Evolutionary conservation across 2,888 invertebrate genomes (phyloP).

Genomic region (Apamea anceps): DNA sequence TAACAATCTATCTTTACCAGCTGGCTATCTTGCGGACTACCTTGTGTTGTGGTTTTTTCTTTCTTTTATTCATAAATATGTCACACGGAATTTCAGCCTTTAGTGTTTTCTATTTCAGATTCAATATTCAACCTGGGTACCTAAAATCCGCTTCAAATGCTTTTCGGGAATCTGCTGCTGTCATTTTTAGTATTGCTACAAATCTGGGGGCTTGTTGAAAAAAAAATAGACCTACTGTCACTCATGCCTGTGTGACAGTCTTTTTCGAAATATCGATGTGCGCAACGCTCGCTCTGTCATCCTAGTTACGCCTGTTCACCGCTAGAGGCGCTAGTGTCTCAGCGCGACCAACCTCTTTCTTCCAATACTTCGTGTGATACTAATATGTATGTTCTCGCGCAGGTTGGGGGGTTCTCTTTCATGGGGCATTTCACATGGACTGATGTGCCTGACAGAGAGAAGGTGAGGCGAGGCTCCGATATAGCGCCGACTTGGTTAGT

Average conservation of each 20-base stretch:
- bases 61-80: slow-evolving; percentile 2
- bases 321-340: slow-evolving; percentile 19
- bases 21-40: not conserved
- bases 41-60: not conserved
- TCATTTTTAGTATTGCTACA: not conserved
- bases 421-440: slow-evolving; percentile 98
- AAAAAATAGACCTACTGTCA: not conserved
- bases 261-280: not conserved
- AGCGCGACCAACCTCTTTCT: not conserved
- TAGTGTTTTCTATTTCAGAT: not conserved
- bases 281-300: not conserved
- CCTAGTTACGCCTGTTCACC: slow-evolving; percentile 15
- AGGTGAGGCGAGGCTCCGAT: slow-evolving; percentile 90
- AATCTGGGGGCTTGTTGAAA: too few species aligned
- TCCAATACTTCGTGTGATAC: not conserved
- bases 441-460: slow-evolving; percentile 92
- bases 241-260: not conserved
- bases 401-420: slow-evolving; percentile 96
- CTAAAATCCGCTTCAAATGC: not conserved
- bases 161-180: slow-evolving; percentile 9
- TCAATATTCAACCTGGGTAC: not conserved
- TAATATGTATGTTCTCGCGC: slow-evolving; percentile 30
- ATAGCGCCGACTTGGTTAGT: slow-evolving; percentile 92
- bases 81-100: not conserved
- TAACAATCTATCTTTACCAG: too few species aligned